Conservation (phyloP, 1,140 invertebrate species). For the Cydia fagiglandana region DNA sequence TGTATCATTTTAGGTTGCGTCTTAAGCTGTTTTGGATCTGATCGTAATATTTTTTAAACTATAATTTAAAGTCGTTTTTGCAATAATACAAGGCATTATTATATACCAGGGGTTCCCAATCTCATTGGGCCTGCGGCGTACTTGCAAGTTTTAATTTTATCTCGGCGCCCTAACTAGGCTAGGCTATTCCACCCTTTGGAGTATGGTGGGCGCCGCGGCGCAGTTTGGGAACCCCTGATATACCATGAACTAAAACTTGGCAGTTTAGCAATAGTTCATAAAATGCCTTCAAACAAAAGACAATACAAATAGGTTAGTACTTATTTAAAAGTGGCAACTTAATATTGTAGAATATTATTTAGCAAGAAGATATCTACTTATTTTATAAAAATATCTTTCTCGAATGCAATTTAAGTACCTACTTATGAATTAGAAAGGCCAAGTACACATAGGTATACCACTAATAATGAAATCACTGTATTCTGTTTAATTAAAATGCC, state of each 20-base stretch:
- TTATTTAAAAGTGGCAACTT: background rate
- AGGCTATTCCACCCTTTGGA: too few species aligned
- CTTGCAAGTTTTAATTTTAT: too few species aligned
- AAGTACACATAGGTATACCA: conserved; percentile 26
- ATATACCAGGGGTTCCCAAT: too few species aligned
- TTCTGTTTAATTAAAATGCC: background rate
- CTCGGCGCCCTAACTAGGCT: too few species aligned
- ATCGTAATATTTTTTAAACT: background rate
- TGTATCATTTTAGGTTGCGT: background rate
- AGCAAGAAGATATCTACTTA: conserved; percentile 19
- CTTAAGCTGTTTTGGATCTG: background rate
- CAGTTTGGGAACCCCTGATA: too few species aligned
- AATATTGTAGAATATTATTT: conserved; percentile 1
- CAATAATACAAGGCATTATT: background rate
- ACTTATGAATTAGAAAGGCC: conserved; percentile 26
- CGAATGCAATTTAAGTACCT: conserved; percentile 19
- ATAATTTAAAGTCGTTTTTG: background rate
- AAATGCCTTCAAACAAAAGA: background rate
- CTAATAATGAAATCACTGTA: conserved; percentile 20
- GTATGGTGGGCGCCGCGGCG: too few species aligned
- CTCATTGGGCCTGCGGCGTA: too few species aligned
- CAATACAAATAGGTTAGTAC: background rate
- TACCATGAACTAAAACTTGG: background rate
- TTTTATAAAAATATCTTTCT: conserved; percentile 32
- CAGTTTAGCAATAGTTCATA: background rate